These are phyloP conservation scores for Nyctalus aviator DNA, from an alignment of 2,797 vertebrate species.

Conservation along the genomic window DNA sequence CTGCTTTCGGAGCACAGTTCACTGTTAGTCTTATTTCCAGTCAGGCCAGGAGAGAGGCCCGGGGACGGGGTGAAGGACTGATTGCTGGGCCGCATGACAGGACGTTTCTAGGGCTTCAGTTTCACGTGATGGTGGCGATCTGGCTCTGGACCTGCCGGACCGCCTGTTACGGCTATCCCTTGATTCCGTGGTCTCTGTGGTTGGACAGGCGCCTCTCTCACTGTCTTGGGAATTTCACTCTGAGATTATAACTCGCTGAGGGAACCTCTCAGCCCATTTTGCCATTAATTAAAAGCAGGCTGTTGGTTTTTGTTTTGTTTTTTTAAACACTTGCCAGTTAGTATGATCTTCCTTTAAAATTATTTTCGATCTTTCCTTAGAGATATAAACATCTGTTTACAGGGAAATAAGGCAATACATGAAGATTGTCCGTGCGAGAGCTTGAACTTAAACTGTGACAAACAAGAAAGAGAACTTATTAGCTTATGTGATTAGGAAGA, in stretches of 20 bases:
- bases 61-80: background rate
- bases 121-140: constrained; percentile 37
- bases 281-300: constrained; percentile 69
- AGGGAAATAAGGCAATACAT: background rate
- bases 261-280: constrained; percentile 42
- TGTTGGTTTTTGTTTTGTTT: background rate
- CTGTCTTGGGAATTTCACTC: constrained; percentile 61
- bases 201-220: constrained; percentile 42
- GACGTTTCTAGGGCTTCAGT: constrained; percentile 49
- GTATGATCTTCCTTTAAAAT: background rate
- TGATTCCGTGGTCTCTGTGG: constrained; percentile 43
- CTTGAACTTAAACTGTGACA: background rate
- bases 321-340: background rate
- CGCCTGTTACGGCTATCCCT: background rate
- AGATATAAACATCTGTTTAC: background rate
- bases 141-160: background rate
- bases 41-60: background rate
- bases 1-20: background rate
- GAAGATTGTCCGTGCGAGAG: background rate
- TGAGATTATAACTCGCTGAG: constrained; percentile 68
- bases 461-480: background rate
- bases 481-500: background rate
- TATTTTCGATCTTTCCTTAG: constrained; percentile 33
- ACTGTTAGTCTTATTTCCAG: constrained; percentile 27
- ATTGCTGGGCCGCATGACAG: background rate